Conservation (phyloP, 2,888 invertebrate species). For the Microctonus hyperodae region DNA sequence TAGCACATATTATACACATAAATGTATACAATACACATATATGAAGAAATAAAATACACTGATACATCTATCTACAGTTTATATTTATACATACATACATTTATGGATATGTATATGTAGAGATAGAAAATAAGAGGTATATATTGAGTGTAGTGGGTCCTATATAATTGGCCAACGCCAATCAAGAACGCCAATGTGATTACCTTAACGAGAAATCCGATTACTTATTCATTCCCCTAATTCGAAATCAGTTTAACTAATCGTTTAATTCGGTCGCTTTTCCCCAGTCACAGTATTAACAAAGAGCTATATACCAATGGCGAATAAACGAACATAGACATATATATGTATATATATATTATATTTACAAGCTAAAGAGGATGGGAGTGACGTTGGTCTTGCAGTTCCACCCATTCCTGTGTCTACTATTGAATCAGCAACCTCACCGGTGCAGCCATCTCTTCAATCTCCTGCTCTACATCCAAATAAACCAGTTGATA, state of each 20-base stretch:
- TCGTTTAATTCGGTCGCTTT: slow-evolving; percentile 62
- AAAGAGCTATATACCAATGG: no score
- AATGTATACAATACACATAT: no score
- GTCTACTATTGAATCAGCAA: slow-evolving; percentile 7
- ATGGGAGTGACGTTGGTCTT: neutral
- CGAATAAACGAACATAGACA: slow-evolving; percentile 12
- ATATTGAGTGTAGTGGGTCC: slow-evolving; percentile 20
- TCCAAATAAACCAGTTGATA: slow-evolving; percentile 3
- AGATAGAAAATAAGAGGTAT: slow-evolving; percentile 22
- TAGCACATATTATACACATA: no score
- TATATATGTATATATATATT: slow-evolving; percentile 1
- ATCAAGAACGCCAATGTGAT: slow-evolving; percentile 62
- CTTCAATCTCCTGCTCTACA: neutral
- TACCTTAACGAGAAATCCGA: slow-evolving; percentile 65
- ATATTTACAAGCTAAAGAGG: neutral
- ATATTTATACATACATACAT: slow-evolving; percentile 2
- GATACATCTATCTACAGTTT: neutral
- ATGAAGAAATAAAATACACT: no score
- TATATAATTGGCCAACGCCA: slow-evolving; percentile 59
- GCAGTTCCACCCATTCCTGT: neutral
- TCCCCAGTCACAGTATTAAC: slow-evolving; percentile 34
- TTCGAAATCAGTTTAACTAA: slow-evolving; percentile 65
- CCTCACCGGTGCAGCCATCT: slow-evolving; percentile 10
- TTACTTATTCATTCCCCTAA: slow-evolving; percentile 65
- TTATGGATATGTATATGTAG: no score